Percentiles rank a stretch among this genome's conserved stretches.
Evolutionary conservation across 2,888 invertebrate species (phyloP).

Genomic region (Lepidochrysops patricia): DNA sequence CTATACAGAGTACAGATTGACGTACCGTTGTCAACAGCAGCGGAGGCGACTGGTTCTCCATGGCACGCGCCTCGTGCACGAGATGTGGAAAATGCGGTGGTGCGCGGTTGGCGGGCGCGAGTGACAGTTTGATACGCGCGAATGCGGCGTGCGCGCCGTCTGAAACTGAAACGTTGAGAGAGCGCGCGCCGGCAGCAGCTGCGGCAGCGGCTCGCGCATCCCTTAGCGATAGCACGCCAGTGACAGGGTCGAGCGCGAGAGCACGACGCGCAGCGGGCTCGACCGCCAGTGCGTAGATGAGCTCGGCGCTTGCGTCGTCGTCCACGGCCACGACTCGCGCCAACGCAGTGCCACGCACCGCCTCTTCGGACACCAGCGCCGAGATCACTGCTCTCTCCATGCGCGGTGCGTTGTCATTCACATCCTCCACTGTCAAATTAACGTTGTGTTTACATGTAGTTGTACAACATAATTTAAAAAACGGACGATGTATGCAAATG

Average conservation of each 20-base stretch:
- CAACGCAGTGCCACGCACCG: slow-evolving; percentile 89
- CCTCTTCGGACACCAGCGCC: slow-evolving; percentile 85
- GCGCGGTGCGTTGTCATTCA: slow-evolving; percentile 92
- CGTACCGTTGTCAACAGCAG: slow-evolving; percentile 80
- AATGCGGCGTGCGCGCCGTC: slow-evolving; percentile 96
- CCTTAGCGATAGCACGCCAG: slow-evolving; percentile 46
- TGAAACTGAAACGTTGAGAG: slow-evolving; percentile 93
- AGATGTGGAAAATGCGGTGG: slow-evolving; percentile 85
- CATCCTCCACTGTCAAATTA: slow-evolving; percentile 82
- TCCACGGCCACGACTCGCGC: slow-evolving; percentile 92
- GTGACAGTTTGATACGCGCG: slow-evolving; percentile 85
- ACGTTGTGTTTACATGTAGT: no score
- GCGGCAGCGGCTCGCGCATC: slow-evolving; percentile 75
- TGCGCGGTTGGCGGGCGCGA: slow-evolving; percentile 84
- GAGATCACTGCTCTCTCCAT: slow-evolving; percentile 88
- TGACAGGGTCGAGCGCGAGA: slow-evolving; percentile 41
- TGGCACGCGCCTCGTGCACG: slow-evolving; percentile 84
- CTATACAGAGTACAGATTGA: neutral
- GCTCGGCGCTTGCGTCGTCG: slow-evolving; percentile 82
- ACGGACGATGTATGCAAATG: no score
- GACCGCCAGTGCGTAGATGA: slow-evolving; percentile 85
- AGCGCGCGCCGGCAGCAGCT: slow-evolving; percentile 74
- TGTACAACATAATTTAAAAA: no score
- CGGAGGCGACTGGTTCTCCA: slow-evolving; percentile 87
- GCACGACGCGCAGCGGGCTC: slow-evolving; percentile 34